Base-by-base conservation (phyloP, 2,113 vertebrate genomes). In the Sterna hirundo region DNA sequence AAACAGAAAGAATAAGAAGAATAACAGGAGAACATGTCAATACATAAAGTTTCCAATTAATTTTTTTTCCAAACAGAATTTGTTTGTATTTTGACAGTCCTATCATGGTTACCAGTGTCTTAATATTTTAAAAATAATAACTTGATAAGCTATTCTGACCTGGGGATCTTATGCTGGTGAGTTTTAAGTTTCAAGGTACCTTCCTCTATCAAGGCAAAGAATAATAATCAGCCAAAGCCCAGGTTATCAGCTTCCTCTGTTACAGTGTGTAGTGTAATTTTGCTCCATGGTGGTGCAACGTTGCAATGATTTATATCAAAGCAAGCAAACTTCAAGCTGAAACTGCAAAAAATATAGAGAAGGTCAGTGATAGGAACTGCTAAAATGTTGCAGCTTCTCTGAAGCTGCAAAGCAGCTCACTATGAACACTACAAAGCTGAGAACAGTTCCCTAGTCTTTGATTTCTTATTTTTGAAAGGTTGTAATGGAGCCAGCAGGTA, bases 261-360 rank as follows among this genome's bases (percentile, higher is more conserved):
- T 86, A 86, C 40, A 15, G 5, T 23, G 38, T 19, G 34, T 34
- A 69, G 77, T 12, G 66, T 80, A 93, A 62, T 95, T 94, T 93
- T 66, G 49, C 71, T 93, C 68, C 75, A 19, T 40, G 47, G 85
- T 71, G 89, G 91, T 75, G 95, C 68, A 91, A 69, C 0, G 0
- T 77, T 94, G 86, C 75, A 62, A 81, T 72, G 94, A 94, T 95
- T 91, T 96, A 92, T 94, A 94, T 97, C 94, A 97, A 97, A 97
- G 92, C 54, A 38, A 93, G 88, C 15, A 66, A 95, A 93, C 95
- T 95, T 96, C 91, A 97, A 90, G 93, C 89, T 94, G 90, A 94
- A 91, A 47, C 82, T 95, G 93, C 86, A 95, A 88, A 95, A 96
- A 91, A 85, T 80, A 44, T 7, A 62, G 49, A n/a, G 85, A 94